These are phyloP conservation scores for Zapus hudsonius DNA, from an alignment of 2,113 vertebrate genomes.

Conservation along the genomic window DNA sequence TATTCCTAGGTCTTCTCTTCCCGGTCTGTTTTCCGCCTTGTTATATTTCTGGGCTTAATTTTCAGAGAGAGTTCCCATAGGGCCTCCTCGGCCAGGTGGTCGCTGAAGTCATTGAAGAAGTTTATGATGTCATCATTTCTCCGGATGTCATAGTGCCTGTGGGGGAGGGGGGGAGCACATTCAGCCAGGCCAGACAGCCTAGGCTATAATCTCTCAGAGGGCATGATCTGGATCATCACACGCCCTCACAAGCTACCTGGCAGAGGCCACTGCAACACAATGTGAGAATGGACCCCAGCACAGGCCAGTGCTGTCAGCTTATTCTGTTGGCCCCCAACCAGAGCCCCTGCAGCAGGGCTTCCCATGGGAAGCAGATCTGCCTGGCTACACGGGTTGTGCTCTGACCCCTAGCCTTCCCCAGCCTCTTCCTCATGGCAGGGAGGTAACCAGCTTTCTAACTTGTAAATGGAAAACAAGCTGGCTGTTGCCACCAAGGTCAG, in stretches of 20 bases:
- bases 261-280: background rate
- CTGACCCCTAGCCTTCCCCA: background rate
- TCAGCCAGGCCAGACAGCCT: background rate
- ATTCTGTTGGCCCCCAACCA: too few relatives aligned
- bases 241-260: background rate
- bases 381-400: background rate
- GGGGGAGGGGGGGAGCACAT: background rate
- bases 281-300: rapidly evolving
- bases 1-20: constrained; percentile 95
- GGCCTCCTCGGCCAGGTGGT: constrained; percentile 98
- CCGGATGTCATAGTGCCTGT: constrained; percentile 96
- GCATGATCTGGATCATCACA: background rate
- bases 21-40: constrained; percentile 93
- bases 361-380: background rate
- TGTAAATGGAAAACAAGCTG: background rate
- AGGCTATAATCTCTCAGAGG: background rate
- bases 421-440: background rate
- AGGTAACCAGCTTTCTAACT: background rate
- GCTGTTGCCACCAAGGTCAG: rapidly evolving
- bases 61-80: constrained; percentile 98
- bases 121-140: constrained; percentile 96
- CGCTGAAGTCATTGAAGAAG: constrained; percentile 99
- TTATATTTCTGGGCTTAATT: constrained; percentile 97
- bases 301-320: background rate
- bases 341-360: background rate